Evolutionary conservation across 2,888 invertebrate genomes (phyloP), one percentile per base, ranked within the genome.

Genomic region (Malacosoma neustria): DNA sequence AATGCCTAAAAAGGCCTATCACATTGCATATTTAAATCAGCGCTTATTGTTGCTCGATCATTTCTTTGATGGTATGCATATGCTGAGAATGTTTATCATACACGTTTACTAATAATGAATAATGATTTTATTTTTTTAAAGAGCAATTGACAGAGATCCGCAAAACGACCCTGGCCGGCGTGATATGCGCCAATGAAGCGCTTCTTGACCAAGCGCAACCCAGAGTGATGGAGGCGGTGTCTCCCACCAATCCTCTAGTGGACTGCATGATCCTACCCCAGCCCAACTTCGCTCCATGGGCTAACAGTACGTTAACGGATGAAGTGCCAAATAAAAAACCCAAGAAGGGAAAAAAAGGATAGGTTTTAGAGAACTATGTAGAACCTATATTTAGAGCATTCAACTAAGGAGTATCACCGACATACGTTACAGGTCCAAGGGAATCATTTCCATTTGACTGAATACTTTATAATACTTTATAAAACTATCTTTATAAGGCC

Each of bases 81-180:
- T n/a, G n/a, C n/a, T n/a, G n/a, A n/a, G n/a, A n/a, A n/a, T n/a
- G n/a, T n/a, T n/a, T n/a, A n/a, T n/a, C n/a, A n/a, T n/a, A n/a
- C n/a, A n/a, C n/a, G n/a, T n/a, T n/a, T n/a, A n/a, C n/a, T n/a
- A n/a, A n/a, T n/a, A n/a, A n/a, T n/a, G n/a, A n/a, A n/a, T n/a
- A n/a, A n/a, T n/a, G n/a, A n/a, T n/a, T 22, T 22, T 15, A n/a
- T 22, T 13, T 14, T 29, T 13, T 22, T 36, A 11, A 73, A 89
- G 91, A 89, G 30, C 97, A 98, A 88, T 76, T 97, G 11, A 72
- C 81, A 0, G 94, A 96, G 72, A 90, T 98, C 37, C 89, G 94
- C 9, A 92, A 91, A 63, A 92, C 92, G 0, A 89, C 91, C 0
- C 62, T 95, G 9, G 92, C 93, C 0, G 87, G 88, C 22, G 82